These are phyloP conservation scores for Anolis carolinensis DNA, from an alignment of 2,113 vertebrate species.

Conservation along the genomic window DNA sequence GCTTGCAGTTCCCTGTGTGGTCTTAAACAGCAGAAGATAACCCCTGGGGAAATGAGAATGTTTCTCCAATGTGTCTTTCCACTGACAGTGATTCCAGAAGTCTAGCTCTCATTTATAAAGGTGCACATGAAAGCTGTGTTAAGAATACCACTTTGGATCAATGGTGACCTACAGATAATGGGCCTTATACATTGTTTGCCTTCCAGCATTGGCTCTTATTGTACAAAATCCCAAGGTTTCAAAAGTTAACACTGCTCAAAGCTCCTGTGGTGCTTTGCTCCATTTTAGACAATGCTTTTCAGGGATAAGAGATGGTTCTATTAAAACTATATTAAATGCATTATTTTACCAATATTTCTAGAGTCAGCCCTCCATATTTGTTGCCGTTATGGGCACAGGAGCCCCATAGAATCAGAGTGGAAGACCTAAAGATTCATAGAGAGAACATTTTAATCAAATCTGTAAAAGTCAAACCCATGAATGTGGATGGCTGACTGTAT, in stretches of 20 bases:
- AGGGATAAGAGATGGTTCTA: background rate
- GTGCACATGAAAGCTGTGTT: background rate
- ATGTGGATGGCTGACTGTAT: too few relatives aligned
- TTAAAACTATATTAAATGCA: background rate
- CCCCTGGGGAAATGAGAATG: constrained; percentile 33
- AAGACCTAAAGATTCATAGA: too few relatives aligned
- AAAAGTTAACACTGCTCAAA: constrained; percentile 7
- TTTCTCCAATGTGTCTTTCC: constrained; percentile 10
- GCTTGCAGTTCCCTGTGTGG: background rate
- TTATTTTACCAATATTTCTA: background rate
- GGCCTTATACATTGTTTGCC: constrained; percentile 26
- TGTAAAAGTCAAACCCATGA: too few relatives aligned
- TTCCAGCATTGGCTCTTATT: constrained; percentile 11
- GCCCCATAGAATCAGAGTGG: too few relatives aligned
- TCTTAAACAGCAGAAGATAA: background rate
- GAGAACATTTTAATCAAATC: too few relatives aligned
- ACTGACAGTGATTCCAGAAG: background rate
- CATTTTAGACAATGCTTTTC: background rate
- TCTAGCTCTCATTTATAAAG: constrained; percentile 30
- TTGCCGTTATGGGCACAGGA: too few relatives aligned
- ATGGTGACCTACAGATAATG: constrained; percentile 5
- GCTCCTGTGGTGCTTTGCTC: background rate
- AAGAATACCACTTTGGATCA: constrained; percentile 35
- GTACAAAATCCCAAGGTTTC: constrained; percentile 6
- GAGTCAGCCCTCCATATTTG: too few relatives aligned